A percentile compares a stretch with the other conserved stretches of the same genome.
phyloP scores from a whole-genome alignment of 35 echinoderm and acorn worm species.

The Ptychodera flava region DNA sequence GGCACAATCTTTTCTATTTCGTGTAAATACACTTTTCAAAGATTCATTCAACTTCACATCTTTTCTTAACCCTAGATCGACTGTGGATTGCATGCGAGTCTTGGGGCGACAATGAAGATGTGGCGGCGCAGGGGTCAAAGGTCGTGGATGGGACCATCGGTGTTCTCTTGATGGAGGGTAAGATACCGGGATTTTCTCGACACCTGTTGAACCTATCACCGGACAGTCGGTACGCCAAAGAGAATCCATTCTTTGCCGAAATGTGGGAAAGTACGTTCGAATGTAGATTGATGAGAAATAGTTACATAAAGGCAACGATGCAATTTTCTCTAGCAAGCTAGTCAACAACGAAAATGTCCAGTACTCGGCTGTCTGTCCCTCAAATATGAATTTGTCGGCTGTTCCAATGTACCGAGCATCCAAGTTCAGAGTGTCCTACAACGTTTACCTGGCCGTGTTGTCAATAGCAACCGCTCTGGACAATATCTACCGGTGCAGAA shows the following conservation, averaged over 20 bases:
- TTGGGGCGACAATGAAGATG: background rate
- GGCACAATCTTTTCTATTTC: too few relatives aligned
- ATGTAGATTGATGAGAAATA: too few relatives aligned
- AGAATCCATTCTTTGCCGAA: background rate
- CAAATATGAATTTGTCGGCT: background rate
- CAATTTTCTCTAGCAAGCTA: too few relatives aligned
- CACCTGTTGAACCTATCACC: background rate
- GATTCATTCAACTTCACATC: too few relatives aligned
- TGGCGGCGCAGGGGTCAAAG: background rate
- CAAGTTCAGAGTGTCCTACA: background rate
- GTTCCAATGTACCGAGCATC: background rate
- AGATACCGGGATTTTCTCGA: background rate
- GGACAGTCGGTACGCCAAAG: background rate
- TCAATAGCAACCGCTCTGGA: background rate
- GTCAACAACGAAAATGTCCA: too few relatives aligned
- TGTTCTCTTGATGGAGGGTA: background rate
- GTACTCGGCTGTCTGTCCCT: background rate
- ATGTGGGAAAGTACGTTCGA: background rate
- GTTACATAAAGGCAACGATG: too few relatives aligned
- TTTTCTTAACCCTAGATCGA: too few relatives aligned
- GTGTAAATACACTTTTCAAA: too few relatives aligned
- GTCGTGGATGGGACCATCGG: background rate
- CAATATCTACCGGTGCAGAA: background rate
- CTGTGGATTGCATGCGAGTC: background rate
- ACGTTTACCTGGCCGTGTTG: background rate